These are phyloP conservation scores for Lottia gigantea DNA, from an alignment of 2,888 invertebrate species.

Conservation along the genomic window DNA sequence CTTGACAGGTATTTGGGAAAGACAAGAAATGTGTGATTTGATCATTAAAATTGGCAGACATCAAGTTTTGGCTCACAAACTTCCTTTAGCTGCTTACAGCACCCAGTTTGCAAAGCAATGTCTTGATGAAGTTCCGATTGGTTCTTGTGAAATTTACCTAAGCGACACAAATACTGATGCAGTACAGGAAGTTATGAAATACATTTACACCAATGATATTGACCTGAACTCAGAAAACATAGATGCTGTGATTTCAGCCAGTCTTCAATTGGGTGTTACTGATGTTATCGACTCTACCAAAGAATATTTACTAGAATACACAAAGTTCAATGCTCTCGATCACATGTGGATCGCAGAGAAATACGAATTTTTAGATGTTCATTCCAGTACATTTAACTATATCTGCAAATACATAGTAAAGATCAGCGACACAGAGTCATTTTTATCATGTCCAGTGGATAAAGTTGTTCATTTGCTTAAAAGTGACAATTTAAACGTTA, in stretches of 20 bases:
- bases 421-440: conserved; percentile 37
- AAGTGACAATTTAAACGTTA: conserved; percentile 38
- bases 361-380: conserved; percentile 39
- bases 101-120: conserved; percentile 36
- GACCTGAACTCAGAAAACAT: conserved; percentile 39
- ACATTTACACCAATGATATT: conserved; percentile 49
- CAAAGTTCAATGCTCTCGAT: conserved; percentile 37
- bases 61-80: conserved; percentile 45
- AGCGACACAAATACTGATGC: conserved; percentile 35
- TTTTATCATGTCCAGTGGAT: conserved; percentile 36
- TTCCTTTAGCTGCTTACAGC: conserved; percentile 54
- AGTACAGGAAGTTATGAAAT: conserved; percentile 40
- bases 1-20: conserved; percentile 43
- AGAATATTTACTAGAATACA: conserved; percentile 36
- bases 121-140: conserved; percentile 18
- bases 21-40: conserved; percentile 45
- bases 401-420: conserved; percentile 39
- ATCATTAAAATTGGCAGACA: conserved; percentile 32
- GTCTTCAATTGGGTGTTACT: conserved; percentile 41
- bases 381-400: conserved; percentile 31
- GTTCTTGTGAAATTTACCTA: conserved; percentile 29
- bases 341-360: conserved; percentile 42
- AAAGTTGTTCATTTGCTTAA: conserved; percentile 40
- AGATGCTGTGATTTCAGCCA: conserved; percentile 42
- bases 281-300: conserved; percentile 36